Evolutionary conservation across 2,113 vertebrate species (phyloP), one percentile per base, ranked within the genome.

Genomic region (Lepus americanus): DNA sequence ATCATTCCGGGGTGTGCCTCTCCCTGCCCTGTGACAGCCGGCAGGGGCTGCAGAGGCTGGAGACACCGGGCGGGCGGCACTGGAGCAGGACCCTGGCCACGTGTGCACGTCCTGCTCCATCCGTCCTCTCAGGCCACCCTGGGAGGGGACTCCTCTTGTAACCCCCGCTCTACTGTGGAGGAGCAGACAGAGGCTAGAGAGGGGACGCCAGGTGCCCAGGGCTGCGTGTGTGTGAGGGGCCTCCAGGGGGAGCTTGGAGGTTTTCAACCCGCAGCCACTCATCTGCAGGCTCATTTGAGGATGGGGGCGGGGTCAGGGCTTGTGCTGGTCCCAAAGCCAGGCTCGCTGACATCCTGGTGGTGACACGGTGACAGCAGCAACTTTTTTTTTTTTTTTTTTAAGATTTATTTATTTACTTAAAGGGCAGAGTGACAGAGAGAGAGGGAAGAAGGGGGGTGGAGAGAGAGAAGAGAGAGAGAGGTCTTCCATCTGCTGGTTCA

Each of bases 1-100:
- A 51, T 77, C 94, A 93, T 93, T 96, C 89, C 78, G 91, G 74
- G 74, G 8, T 29, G 69, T 53, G 20, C 81, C 72, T 95, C 84
- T 53, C 80, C 51, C 9, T 2, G 3, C 31, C n/a, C 36, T 51
- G 67, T 51, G 67, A 90, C 69, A 44, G 44, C 44, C 44, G 25
- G 86, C 55, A 92, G 94, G 72, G 59, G 20, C 23, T n/a, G 19
- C 33, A 9, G 66, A 64, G 25, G 63, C 61, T 61, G 59, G 70
- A 93, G 72, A 73, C 27, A 3, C 44, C 67, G 78, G 61, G 70
- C 23, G 0, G 73, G 77, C 17, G 70, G 33, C 72, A 44, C 49
- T 77, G 81, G 2, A 11, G 51, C 33, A 14, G 81, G 92, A 19
- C 4, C 7, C 7, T 39, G 64, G 61, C 51, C 51, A 6, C 0